Evolutionary conservation across 1,140 invertebrate species (phyloP), one percentile per base, ranked within the genome.

Genomic region (Zaprionus ghesquierei): DNA sequence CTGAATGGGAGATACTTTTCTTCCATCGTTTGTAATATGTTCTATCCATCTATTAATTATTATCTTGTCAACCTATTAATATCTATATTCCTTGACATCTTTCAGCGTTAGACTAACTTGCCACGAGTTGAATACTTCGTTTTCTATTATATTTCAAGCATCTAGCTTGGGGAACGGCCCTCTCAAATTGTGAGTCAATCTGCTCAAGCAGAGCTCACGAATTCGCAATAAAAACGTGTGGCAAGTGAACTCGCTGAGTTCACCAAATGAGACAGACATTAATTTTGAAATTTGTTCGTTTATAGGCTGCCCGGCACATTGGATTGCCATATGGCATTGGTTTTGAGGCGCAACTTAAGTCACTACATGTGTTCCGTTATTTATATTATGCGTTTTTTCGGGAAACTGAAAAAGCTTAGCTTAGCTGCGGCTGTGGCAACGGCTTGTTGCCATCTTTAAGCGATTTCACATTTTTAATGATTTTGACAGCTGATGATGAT

Each of bases 391-490:
- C 29, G 44, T 74, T 20, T 55, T 63, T 65, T 61, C 4, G 18
- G 56, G 15, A 33, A 38, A 41, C 29, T 46, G 5, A 33, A 55
- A 87, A 85, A 86, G 81, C 81, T 79, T n/a, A 81, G 79, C 70
- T 89, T 79, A 62, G 35, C 31, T 50, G 31, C 6, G 54, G 15
- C 23, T 35, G 44, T 49, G 31, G 62, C 61, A 41, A 53, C 56
- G 22, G 35, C 50, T 66, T 41, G 65, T 61, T 35, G 61, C 56
- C 82, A 87, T 60, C 87, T 86, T 86, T 86, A 86, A 86, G 58
- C 82, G 82, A 89, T 87, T 87, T 79, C 76, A 87, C 82, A 87
- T 84, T 71, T 76, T 86, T 87, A 87, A 87, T 87, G 79, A 89
- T 84, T 87, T 78, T 87, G 82, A 87, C 82, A 87, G 82, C 82